Evolutionary conservation across 2,797 vertebrate species (phyloP), one percentile per base, ranked within the genome.

Genomic region (Myiothlypis chrysogaster): DNA sequence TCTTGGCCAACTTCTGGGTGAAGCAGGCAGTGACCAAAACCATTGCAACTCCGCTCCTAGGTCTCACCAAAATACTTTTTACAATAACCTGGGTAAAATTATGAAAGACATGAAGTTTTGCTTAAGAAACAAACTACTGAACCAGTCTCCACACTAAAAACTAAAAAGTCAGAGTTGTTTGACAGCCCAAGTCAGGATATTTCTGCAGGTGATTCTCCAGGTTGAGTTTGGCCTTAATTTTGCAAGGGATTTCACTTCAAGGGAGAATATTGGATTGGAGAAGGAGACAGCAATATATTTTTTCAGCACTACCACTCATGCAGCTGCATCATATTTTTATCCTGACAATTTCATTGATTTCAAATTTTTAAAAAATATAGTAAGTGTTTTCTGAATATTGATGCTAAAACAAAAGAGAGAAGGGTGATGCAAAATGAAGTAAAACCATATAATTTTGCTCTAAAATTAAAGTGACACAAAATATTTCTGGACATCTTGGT

Each of bases 21-120:
- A 75, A 21, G 64, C 46, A 73, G 86, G 72, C 27, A 30, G 81
- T 79, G 82, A 97, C 49, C 90, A 95, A 95, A 91, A 91, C 32
- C 44, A 77, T 47, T 63, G 73, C 83, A 91, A 83, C 56, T 93
- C 94, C 94, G n/a, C 73, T 72, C n/a, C 6, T 79, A 12, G 24
- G 24, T 88, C 93, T 95, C 91, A 82, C 66, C 76, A 76, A 92
- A 94, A 94, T 89, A 85, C 34, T 56, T 43, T 6, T 50, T 22
- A 89, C 44, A 17, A 59, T 49, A 87, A 90, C 46, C 75, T 68
- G 69, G 55, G 72, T 87, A 68, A 90, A 92, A 90, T 86, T 78
- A 71, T 39, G 46, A 71, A 93, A 78, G 12, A 16, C 18, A 9
- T 50, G 11, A 81, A 73, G 27, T 10, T 86, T 81, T 90, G 75